Evolutionary conservation across 2,797 vertebrate genomes (phyloP).

Genomic region (Coendou prehensilis): DNA sequence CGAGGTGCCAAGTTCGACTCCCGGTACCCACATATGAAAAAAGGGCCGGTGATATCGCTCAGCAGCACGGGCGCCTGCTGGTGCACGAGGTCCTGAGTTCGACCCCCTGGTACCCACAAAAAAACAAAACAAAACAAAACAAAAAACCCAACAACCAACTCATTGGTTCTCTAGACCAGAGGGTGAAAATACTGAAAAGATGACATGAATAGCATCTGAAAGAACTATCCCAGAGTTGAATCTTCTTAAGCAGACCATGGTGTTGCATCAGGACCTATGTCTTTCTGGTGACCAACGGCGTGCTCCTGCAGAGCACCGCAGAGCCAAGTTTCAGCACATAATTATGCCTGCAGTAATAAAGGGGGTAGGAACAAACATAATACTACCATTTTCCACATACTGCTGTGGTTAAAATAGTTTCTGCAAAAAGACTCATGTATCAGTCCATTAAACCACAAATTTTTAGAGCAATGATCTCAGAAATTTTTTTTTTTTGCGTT

Average conservation of each 20-base stretch:
- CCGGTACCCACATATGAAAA: too few relatives aligned
- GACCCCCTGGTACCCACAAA: too few relatives aligned
- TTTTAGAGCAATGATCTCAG: conserved; percentile 40
- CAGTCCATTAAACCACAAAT: conserved; percentile 63
- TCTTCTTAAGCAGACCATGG: conserved; percentile 79
- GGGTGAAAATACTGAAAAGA: neutral
- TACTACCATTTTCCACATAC: conserved; percentile 85
- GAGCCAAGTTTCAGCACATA: conserved; percentile 81
- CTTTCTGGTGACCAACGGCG: conserved; percentile 74
- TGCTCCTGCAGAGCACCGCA: conserved; percentile 66
- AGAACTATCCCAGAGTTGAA: neutral
- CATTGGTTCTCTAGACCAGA: neutral
- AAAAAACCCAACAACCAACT: neutral
- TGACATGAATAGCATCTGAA: neutral
- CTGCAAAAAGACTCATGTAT: conserved; percentile 74
- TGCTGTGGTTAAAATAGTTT: conserved; percentile 81
- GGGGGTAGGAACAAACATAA: conserved; percentile 75
- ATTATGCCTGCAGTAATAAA: conserved; percentile 85
- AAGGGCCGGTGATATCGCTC: too few relatives aligned
- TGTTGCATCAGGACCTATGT: conserved; percentile 85
- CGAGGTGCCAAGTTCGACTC: too few relatives aligned
- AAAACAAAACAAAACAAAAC: too few relatives aligned
- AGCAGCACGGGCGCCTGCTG: too few relatives aligned
- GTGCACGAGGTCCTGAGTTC: too few relatives aligned
- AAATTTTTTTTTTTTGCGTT: neutral